phyloP scores from a whole-genome alignment of 1,140 invertebrate species.

The Ooceraea biroi region DNA sequence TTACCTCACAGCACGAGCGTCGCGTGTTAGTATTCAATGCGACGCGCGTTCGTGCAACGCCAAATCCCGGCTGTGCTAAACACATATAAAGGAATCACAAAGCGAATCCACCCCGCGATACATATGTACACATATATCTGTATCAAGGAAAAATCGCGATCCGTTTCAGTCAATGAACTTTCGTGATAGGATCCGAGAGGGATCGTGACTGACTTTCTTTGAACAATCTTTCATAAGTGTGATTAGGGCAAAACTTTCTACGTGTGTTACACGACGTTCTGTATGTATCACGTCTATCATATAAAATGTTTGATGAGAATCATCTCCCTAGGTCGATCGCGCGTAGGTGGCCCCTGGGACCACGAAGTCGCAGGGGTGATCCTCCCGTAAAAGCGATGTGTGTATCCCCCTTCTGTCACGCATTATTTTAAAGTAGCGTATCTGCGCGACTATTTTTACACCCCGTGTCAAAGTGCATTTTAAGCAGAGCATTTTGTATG shows the following conservation, averaged over 20 bases:
- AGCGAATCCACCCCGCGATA: slow-evolving; percentile 32
- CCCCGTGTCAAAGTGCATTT: background rate
- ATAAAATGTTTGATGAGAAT: slow-evolving; percentile 32
- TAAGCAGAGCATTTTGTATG: background rate
- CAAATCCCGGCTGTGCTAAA: slow-evolving; percentile 40
- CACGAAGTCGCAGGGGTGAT: background rate
- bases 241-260: slow-evolving; percentile 41
- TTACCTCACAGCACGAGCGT: slow-evolving; percentile 1
- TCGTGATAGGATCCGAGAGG: slow-evolving; percentile 36
- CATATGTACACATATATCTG: slow-evolving; percentile 3
- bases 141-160: background rate
- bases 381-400: background rate
- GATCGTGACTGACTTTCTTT: slow-evolving; percentile 43
- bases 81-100: background rate
- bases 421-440: background rate
- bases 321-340: background rate
- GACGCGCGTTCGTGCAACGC: slow-evolving; percentile 12
- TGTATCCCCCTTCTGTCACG: background rate
- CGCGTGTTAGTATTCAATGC: slow-evolving; percentile 11
- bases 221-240: slow-evolving; percentile 50
- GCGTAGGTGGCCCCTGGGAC: background rate
- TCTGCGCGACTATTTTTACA: background rate
- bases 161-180: background rate
- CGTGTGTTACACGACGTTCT: slow-evolving; percentile 39
- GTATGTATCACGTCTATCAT: slow-evolving; percentile 7